Conservation (phyloP, 2,797 vertebrate species). For the Moxostoma hubbsi region DNA sequence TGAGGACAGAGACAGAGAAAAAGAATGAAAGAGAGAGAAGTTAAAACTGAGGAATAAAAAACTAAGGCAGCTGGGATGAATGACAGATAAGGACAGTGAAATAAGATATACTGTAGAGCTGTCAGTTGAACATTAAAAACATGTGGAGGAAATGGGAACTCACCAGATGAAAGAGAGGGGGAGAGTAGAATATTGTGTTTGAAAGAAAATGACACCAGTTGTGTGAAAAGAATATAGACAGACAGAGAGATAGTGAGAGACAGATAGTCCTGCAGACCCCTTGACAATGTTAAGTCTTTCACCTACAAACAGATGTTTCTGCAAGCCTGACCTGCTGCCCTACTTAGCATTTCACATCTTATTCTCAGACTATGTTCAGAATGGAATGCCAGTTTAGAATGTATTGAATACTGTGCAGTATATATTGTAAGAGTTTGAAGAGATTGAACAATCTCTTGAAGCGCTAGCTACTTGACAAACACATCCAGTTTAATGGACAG, state of each 20-base stretch:
- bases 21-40: constrained; percentile 37
- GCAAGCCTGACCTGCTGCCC: constrained; percentile 55
- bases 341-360: background rate
- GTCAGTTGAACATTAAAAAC: constrained; percentile 42
- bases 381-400: too few relatives aligned
- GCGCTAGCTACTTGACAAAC: background rate
- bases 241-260: constrained; percentile 7
- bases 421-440: background rate
- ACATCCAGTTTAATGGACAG: background rate
- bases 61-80: constrained; percentile 30
- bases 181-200: constrained; percentile 45
- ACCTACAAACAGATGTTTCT: constrained; percentile 67
- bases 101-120: constrained; percentile 42
- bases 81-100: constrained; percentile 31
- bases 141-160: constrained; percentile 18
- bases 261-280: constrained; percentile 53
- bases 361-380: background rate
- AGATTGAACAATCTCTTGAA: background rate
- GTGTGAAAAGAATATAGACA: constrained; percentile 33
- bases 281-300: constrained; percentile 64
- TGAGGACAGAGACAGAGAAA: constrained; percentile 33
- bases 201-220: constrained; percentile 36
- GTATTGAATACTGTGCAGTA: background rate
- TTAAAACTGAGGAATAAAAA: constrained; percentile 52
- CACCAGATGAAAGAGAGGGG: constrained; percentile 39